Base-by-base conservation (phyloP, 2,113 vertebrate species). In the Sciurus niger region DNA sequence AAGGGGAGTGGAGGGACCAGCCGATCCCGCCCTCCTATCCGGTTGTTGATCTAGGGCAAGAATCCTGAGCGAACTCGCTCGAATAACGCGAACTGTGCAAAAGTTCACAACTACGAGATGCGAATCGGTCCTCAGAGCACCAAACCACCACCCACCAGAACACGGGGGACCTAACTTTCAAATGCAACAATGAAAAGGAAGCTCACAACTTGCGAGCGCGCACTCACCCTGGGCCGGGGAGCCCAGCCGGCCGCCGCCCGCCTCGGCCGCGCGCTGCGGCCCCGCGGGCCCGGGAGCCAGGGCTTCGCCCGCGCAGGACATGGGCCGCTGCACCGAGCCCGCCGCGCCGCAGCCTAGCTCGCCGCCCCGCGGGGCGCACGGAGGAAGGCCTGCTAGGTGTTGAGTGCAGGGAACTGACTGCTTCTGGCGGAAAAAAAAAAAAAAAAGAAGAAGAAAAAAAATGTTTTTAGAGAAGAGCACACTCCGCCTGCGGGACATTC, bases 301-400 rank as follows among this genome's bases (percentile, higher is more conserved):
- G 96, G 98, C 98, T 97, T 99, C 99, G 68, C 98, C 99, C 98
- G 98, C 99, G 98, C 98, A 98, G 99, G 99, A 99, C 99, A 99
- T 99, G 99, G 99, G 99, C 99, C 99, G 99, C 98, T 97, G 97
- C 98, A 98, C 98, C 51, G 90, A 91, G 96, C 94, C 96, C 97
- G 95, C 97, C 83, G 97, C 95, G 84, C 95, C 82, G 84, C 95
- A 79, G 67, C 94, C 92, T 40, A 63, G 60, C 60, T 63, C 60
- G 89, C 96, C 98, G 96, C 98, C 97, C 99, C 99, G 98, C 63
- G 95, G 98, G 98, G 98, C 97, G 95, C 98, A 97, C 98, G 96
- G 90, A 96, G 37, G 68, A 90, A 90, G 48, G 90, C 53, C 91
- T 96, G 91, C 37, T 72, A 96, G 20, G 90, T 76, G 85, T 40